Conservation (phyloP, 2,113 vertebrate genomes). For the Nymphicus hollandicus region DNA sequence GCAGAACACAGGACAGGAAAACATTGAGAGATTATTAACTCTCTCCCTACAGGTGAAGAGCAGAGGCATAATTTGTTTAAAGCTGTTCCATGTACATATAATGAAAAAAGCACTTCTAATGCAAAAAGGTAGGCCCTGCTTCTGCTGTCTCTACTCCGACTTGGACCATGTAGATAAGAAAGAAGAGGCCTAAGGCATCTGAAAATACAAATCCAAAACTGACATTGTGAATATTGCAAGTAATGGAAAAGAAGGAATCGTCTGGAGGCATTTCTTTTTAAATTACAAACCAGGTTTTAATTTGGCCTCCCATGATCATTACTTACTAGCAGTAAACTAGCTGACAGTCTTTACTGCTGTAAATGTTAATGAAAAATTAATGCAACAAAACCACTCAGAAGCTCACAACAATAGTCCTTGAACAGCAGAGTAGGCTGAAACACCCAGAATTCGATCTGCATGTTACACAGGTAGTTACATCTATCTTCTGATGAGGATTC, state of each 20-base stretch:
- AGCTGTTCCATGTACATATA: neutral
- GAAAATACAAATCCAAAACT: neutral
- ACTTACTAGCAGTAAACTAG: neutral
- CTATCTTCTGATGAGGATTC: neutral
- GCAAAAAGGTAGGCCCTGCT: neutral
- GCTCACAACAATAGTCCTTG: neutral
- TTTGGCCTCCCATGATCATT: neutral
- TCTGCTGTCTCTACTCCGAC: neutral
- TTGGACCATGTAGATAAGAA: neutral
- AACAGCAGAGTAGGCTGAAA: neutral
- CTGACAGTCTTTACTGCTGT: neutral
- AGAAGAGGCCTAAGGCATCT: neutral
- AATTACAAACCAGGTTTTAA: neutral
- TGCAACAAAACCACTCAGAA: neutral
- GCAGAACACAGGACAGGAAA: neutral
- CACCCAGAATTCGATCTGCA: neutral
- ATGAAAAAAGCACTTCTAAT: neutral
- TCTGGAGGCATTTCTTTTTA: neutral
- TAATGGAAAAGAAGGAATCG: neutral
- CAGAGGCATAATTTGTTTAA: neutral
- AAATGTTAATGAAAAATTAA: neutral
- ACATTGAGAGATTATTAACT: neutral
- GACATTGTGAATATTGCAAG: neutral
- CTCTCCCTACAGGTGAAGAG: neutral
- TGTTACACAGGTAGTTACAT: neutral